Percentiles rank a stretch among this genome's conserved stretches.
phyloP scores from a whole-genome alignment of 2,113 vertebrate genomes.

The Mastomys coucha region DNA sequence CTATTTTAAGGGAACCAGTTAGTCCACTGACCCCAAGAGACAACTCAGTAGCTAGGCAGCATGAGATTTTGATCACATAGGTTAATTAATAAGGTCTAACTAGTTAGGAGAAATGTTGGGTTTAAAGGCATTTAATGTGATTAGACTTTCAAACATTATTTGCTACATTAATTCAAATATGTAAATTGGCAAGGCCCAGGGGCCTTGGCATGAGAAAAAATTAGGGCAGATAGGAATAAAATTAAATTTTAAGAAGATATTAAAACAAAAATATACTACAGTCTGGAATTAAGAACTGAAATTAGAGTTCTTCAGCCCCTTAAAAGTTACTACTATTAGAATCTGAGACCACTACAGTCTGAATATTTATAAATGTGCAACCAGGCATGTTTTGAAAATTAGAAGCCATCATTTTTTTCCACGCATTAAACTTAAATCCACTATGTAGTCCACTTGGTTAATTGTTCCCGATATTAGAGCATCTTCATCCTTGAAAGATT shows the following conservation, averaged over 20 bases:
- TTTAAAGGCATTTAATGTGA: conserved; percentile 74
- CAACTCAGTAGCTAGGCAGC: conserved; percentile 30
- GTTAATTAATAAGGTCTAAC: conserved; percentile 76
- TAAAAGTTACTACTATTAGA: conserved; percentile 16
- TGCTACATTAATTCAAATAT: conserved; percentile 77
- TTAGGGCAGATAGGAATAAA: conserved; percentile 55
- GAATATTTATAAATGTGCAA: conserved; percentile 6
- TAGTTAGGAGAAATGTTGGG: conserved; percentile 63
- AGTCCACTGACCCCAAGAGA: conserved; percentile 44
- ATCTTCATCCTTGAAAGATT: conserved; percentile 61
- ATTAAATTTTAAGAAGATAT: conserved; percentile 69
- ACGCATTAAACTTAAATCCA: conserved; percentile 49
- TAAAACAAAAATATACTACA: conserved; percentile 68
- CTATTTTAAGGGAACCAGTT: conserved; percentile 28
- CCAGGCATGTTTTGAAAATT: conserved; percentile 10
- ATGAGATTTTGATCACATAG: conserved; percentile 64
- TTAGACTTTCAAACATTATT: conserved; percentile 77
- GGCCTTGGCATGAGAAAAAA: conserved; percentile 32
- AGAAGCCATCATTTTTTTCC: conserved; percentile 27
- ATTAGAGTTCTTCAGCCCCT: conserved; percentile 43
- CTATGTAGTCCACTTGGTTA: background rate
- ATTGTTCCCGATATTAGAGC: background rate
- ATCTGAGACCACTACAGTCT: background rate
- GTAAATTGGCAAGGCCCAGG: conserved; percentile 67
- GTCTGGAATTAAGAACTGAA: conserved; percentile 37